Conservation (phyloP, 1,140 invertebrate species). For the Psilanteris sp. region DNA sequence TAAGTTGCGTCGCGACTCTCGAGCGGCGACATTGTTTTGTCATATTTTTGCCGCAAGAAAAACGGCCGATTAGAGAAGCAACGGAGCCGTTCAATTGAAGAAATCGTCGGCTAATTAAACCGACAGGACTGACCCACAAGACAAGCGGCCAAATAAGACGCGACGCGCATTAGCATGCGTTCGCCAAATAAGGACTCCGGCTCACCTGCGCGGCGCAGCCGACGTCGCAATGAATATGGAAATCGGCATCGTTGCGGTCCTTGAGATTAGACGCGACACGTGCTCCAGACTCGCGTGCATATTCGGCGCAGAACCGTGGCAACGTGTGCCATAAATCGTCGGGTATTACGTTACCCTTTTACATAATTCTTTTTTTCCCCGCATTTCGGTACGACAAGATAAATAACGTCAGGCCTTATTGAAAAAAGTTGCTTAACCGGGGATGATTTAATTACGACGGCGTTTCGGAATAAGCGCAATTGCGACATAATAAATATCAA, state of each 20-base stretch:
- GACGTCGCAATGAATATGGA: conserved; percentile 75
- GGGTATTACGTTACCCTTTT: conserved; percentile 14
- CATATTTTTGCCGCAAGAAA: too few species aligned
- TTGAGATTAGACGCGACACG: conserved; percentile 63
- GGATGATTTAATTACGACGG: conserved; percentile 58
- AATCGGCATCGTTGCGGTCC: conserved; percentile 72
- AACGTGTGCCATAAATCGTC: conserved; percentile 31
- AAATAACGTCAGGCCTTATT: conserved; percentile 58
- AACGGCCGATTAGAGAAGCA: too few species aligned
- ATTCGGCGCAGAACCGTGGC: conserved; percentile 25
- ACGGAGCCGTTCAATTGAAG: too few species aligned
- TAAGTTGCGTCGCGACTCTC: too few species aligned
- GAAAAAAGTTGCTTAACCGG: conserved; percentile 48
- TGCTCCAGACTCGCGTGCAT: conserved; percentile 28
- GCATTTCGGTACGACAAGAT: conserved; percentile 41
- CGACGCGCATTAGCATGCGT: conserved; percentile 70
- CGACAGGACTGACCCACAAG: conserved; percentile 15
- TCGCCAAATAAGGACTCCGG: conserved; percentile 71
- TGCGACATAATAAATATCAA: conserved; percentile 57
- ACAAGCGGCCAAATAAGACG: conserved; percentile 25
- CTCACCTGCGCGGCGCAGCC: conserved; percentile 60
- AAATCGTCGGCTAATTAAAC: conserved; percentile 29
- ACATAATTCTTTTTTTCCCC: conserved; percentile 6
- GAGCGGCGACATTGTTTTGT: too few species aligned
- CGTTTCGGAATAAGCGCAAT: conserved; percentile 37